Evolutionary conservation across 2,888 invertebrate genomes (phyloP).

Genomic region (Phanerotoma sp.): DNA sequence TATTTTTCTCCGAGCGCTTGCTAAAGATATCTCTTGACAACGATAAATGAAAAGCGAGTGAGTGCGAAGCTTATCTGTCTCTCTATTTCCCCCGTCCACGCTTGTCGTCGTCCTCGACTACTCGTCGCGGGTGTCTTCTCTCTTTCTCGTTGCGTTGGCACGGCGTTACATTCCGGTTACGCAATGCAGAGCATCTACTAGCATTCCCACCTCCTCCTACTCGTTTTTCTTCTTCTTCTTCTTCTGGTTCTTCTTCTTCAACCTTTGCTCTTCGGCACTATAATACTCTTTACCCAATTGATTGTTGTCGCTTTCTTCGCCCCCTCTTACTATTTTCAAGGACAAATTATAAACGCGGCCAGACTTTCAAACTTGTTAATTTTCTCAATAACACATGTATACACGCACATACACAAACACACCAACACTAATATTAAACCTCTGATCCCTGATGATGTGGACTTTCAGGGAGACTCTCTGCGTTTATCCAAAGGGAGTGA

Average conservation of each 20-base stretch:
- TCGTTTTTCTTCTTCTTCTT: slow-evolving; percentile 14
- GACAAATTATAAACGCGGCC: slow-evolving; percentile 1
- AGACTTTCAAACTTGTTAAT: not conserved
- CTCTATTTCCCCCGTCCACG: slow-evolving; percentile 14
- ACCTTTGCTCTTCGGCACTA: slow-evolving; percentile 7
- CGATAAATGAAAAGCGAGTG: slow-evolving; percentile 3
- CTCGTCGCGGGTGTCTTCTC: slow-evolving; percentile 8
- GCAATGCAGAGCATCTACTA: slow-evolving; percentile 32
- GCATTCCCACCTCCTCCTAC: slow-evolving; percentile 28
- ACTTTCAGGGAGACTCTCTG: no score
- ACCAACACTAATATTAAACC: no score
- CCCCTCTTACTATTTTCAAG: slow-evolving; percentile 19
- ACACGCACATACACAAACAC: no score
- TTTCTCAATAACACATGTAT: no score
- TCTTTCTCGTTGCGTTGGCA: slow-evolving; percentile 25
- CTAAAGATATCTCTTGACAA: not conserved
- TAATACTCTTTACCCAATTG: not conserved
- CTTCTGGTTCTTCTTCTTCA: slow-evolving; percentile 3
- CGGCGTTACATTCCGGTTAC: slow-evolving; percentile 37
- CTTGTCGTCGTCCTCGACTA: slow-evolving; percentile 17
- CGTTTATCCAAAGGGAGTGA: not conserved
- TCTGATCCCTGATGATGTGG: no score
- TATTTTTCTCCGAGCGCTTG: no score
- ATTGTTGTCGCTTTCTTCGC: slow-evolving; percentile 3
- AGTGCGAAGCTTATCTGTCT: slow-evolving; percentile 15